Conservation (phyloP, 2,113 vertebrate species). For the Rhinolophus sinicus region DNA sequence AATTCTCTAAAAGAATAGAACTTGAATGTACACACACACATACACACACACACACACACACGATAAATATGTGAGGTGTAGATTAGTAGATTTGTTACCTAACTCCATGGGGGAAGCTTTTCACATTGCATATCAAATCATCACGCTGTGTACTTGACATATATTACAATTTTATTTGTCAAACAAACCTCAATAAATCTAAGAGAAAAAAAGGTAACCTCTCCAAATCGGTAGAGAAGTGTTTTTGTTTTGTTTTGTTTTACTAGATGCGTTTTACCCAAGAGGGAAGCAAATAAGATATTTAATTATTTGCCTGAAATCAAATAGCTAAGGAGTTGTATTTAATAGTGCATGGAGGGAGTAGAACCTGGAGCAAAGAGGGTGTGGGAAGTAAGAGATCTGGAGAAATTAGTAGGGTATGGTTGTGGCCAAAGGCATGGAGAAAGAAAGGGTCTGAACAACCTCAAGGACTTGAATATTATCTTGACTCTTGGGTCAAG, state of each 20-base stretch:
- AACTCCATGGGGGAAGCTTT: neutral
- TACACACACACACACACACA: neutral
- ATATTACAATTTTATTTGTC: neutral
- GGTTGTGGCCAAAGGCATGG: neutral
- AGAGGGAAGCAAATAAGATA: neutral
- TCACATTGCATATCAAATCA: neutral
- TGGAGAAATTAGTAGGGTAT: neutral
- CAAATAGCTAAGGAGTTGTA: neutral
- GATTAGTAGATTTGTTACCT: neutral
- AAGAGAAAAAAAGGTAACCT: neutral
- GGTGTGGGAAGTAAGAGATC: accelerated
- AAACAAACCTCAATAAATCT: neutral
- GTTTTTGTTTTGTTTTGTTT: neutral
- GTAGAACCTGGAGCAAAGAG: neutral
- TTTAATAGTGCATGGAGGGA: neutral
- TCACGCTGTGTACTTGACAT: neutral
- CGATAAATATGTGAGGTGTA: neutral
- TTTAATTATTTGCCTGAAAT: neutral
- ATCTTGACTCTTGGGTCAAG: neutral
- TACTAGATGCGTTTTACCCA: neutral
- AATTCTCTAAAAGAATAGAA: neutral
- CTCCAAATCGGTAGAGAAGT: neutral
- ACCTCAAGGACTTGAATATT: neutral
- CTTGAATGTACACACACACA: neutral
- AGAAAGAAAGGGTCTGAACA: neutral